phyloP scores from a whole-genome alignment of 2,797 vertebrate genomes.

The Philypnodon macrostomus region DNA sequence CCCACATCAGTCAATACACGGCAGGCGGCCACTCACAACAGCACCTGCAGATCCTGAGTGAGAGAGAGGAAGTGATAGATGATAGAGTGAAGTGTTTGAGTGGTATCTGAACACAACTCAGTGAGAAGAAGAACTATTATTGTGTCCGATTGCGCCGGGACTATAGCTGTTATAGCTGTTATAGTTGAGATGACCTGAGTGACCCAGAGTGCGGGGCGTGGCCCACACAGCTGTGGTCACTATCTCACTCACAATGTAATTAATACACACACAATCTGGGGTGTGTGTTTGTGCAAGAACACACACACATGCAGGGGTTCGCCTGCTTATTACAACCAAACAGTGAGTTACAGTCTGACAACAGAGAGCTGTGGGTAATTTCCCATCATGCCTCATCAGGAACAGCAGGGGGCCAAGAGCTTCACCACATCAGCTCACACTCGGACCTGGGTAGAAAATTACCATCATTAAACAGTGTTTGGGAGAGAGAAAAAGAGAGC shows the following conservation, averaged over 20 bases:
- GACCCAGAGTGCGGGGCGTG: constrained; percentile 87
- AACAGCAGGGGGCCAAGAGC: constrained; percentile 94
- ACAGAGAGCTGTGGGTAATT: constrained; percentile 95
- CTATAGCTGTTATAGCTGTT: constrained; percentile 53
- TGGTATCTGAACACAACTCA: constrained; percentile 40
- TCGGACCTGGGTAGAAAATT: constrained; percentile 98
- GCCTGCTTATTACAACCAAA: constrained; percentile 98
- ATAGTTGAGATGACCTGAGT: constrained; percentile 75
- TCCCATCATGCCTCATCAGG: constrained; percentile 98
- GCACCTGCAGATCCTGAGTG: constrained; percentile 35
- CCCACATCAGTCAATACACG: constrained; percentile 62
- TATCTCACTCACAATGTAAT: constrained; percentile 95
- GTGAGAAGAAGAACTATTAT: constrained; percentile 62
- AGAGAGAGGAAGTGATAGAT: constrained; percentile 52
- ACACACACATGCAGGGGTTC: constrained; percentile 75
- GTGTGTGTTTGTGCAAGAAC: constrained; percentile 67
- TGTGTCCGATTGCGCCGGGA: constrained; percentile 58
- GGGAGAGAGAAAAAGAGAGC: constrained; percentile 55
- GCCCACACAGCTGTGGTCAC: constrained; percentile 92
- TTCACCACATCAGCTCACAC: constrained; percentile 97
- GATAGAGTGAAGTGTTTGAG: constrained; percentile 51
- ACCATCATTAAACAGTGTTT: constrained; percentile 87
- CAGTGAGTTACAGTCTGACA: constrained; percentile 93
- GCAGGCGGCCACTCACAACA: constrained; percentile 34
- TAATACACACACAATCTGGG: constrained; percentile 90